Conservation (phyloP, 2,113 vertebrate genomes). For the Polypterus senegalus region DNA sequence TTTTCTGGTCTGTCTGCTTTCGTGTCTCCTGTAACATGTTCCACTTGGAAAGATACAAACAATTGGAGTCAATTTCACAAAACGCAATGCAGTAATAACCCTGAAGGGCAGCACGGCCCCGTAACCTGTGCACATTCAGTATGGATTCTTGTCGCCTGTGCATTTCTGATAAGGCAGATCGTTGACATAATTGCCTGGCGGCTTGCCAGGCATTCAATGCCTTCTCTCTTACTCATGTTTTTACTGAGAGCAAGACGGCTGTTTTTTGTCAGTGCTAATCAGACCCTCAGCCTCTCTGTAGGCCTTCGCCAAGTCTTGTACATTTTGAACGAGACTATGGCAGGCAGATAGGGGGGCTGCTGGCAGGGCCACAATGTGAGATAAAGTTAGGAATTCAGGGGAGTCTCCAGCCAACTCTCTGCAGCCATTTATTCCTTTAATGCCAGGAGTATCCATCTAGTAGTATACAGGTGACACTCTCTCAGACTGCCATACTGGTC, state of each 20-base stretch:
- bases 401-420: too few species aligned
- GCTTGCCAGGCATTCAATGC: conserved; percentile 13
- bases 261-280: conserved; percentile 35
- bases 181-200: conserved; percentile 26
- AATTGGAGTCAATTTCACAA: too few species aligned
- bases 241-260: conserved; percentile 25
- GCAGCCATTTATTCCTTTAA: too few species aligned
- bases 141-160: not conserved
- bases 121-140: not conserved
- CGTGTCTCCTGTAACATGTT: too few species aligned
- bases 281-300: conserved; percentile 21
- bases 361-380: conserved; percentile 10
- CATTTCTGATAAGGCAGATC: conserved; percentile 18
- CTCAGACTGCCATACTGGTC: too few species aligned
- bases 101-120: too few species aligned
- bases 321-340: conserved; percentile 13
- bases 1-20: too few species aligned
- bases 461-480: too few species aligned
- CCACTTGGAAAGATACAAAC: too few species aligned
- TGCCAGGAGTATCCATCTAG: too few species aligned
- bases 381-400: too few species aligned
- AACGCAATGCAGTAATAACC: too few species aligned
- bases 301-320: conserved; percentile 26
- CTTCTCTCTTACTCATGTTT: conserved; percentile 23
- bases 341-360: conserved; percentile 19